Conservation (phyloP, 2,797 vertebrate genomes). For the Pelobates cultripes region DNA sequence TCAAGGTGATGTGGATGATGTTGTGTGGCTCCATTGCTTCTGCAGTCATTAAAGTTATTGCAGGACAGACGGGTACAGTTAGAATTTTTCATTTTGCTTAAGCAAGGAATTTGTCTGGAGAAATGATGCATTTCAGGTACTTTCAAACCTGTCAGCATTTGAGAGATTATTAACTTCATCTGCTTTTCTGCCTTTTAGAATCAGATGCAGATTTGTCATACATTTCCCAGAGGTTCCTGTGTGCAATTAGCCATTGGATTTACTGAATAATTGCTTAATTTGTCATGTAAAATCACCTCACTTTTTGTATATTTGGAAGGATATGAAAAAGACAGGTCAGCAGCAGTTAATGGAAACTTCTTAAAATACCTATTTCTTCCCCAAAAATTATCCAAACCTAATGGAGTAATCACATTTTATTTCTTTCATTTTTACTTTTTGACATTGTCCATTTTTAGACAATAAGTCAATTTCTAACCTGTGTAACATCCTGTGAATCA, state of each 20-base stretch:
- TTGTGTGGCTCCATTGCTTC: conserved; percentile 57
- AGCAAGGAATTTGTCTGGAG: conserved; percentile 60
- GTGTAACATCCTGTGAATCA: no score
- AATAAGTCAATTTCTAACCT: no score
- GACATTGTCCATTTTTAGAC: no score
- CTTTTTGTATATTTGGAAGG: conserved; percentile 75
- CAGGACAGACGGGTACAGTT: conserved; percentile 53
- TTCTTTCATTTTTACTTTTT: neutral
- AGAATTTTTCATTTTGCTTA: conserved; percentile 65
- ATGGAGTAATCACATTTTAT: neutral
- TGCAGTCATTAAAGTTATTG: conserved; percentile 57
- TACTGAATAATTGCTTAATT: conserved; percentile 89
- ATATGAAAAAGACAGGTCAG: conserved; percentile 80
- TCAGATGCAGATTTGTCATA: conserved; percentile 72
- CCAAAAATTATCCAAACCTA: conserved; percentile 59
- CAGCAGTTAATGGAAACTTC: conserved; percentile 82
- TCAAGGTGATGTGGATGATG: conserved; percentile 53
- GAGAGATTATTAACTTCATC: conserved; percentile 77
- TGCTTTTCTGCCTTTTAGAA: conserved; percentile 69
- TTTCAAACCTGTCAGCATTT: conserved; percentile 76
- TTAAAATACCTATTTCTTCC: conserved; percentile 71
- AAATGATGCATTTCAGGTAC: conserved; percentile 64
- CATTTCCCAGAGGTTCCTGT: conserved; percentile 75
- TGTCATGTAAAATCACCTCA: conserved; percentile 82
- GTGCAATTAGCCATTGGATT: conserved; percentile 83